Percentiles rank a stretch among this genome's conserved stretches.
phyloP scores from a whole-genome alignment of 53 echinoderm and acorn worm genomes.

The Holothuria scabra region DNA sequence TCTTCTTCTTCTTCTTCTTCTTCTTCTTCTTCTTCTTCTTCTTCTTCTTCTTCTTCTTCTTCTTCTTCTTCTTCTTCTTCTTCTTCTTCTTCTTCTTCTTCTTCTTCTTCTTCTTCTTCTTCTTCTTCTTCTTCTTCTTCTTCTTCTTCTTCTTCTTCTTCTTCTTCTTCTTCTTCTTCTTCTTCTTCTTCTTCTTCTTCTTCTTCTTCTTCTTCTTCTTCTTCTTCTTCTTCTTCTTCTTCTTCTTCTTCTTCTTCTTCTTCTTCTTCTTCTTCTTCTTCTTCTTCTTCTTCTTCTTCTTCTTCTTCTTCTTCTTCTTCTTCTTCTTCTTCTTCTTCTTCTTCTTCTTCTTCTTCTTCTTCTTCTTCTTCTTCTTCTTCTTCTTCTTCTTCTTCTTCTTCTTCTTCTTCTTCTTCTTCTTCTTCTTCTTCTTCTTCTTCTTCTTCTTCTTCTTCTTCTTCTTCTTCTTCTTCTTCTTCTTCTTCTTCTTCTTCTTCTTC shows the following conservation, averaged over 20 bases:
- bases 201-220: neutral
- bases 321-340: neutral
- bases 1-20: no score
- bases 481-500: neutral
- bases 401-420: neutral
- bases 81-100: no score
- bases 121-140: neutral
- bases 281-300: neutral
- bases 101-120: no score
- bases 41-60: no score
- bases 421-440: neutral
- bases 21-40: no score
- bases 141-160: neutral
- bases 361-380: neutral
- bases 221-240: neutral
- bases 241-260: neutral
- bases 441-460: neutral
- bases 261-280: neutral
- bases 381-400: neutral
- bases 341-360: neutral
- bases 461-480: neutral
- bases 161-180: neutral
- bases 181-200: neutral
- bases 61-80: no score
- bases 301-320: neutral